Evolutionary conservation across 2,797 vertebrate genomes (phyloP).

Genomic region (Trichosurus vulpecula): DNA sequence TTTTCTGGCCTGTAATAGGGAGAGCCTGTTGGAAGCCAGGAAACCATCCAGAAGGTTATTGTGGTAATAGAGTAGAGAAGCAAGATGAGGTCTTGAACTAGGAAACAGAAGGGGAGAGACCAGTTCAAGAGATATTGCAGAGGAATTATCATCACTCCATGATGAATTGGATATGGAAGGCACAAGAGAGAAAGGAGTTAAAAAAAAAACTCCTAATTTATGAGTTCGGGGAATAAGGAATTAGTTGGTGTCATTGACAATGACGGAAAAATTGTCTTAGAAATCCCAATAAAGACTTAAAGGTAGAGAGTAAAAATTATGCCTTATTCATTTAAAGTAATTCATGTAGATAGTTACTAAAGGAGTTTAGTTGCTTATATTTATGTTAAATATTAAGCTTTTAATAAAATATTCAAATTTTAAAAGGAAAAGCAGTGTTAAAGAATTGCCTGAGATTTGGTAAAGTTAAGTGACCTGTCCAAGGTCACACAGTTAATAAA

Average conservation of each 20-base stretch:
- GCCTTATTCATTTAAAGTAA: not conserved
- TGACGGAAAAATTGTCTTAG: not conserved
- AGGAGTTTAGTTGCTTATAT: not conserved
- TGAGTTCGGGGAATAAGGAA: not conserved
- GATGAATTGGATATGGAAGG: not conserved
- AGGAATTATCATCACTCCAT: not conserved
- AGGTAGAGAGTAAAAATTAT: not conserved
- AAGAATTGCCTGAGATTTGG: not conserved
- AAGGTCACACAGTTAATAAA: not conserved
- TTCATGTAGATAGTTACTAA: not conserved
- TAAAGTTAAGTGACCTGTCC: not conserved
- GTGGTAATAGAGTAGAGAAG: not conserved
- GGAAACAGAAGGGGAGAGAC: not conserved
- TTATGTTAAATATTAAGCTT: not conserved
- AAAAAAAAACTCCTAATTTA: not conserved
- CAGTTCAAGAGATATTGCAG: not conserved
- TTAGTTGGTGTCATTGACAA: not conserved
- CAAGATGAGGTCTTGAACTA: not conserved
- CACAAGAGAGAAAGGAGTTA: not conserved
- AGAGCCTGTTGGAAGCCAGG: not conserved
- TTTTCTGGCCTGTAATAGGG: not conserved
- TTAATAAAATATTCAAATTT: not conserved
- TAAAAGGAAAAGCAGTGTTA: not conserved
- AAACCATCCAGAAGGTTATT: not conserved
- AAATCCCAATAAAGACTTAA: not conserved